A percentile compares a stretch with the other conserved stretches of the same genome.
Conservation (phyloP, 2,888 invertebrate genomes). For the Amphipyra berbera region DNA sequence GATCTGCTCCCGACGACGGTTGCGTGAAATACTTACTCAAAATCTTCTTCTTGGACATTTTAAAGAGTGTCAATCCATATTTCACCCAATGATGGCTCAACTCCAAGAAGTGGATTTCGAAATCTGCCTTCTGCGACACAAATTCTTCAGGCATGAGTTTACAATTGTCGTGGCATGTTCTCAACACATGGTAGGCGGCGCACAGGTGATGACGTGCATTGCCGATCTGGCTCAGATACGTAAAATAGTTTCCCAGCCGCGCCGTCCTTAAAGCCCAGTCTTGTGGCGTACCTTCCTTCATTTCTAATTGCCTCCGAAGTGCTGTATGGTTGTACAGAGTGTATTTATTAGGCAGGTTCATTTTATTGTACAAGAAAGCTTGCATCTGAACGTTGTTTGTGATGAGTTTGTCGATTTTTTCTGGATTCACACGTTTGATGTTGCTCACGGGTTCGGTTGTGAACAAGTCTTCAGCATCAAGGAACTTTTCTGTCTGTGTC, state of each 20-base stretch:
- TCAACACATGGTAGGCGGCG: conserved; percentile 89
- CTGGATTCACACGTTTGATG: conserved; percentile 78
- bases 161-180: conserved; percentile 88
- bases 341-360: conserved; percentile 87
- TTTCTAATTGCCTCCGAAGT: conserved; percentile 88
- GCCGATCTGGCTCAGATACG: conserved; percentile 77
- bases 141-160: conserved; percentile 84
- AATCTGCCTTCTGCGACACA: conserved; percentile 78
- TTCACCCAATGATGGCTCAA: conserved; percentile 91
- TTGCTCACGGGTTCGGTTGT: conserved; percentile 70
- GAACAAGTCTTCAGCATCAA: conserved; percentile 90
- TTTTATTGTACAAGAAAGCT: conserved; percentile 90
- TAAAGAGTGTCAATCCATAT: conserved; percentile 90
- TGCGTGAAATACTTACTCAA: conserved; percentile 80
- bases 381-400: conserved; percentile 91
- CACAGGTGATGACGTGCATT: conserved; percentile 92
- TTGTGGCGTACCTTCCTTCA: conserved; percentile 89
- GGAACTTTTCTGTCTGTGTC: conserved; percentile 70
- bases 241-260: conserved; percentile 88
- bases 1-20: conserved; percentile 70
- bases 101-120: conserved; percentile 84
- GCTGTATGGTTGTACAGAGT: conserved; percentile 89
- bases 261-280: conserved; percentile 90
- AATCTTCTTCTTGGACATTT: conserved; percentile 87
- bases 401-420: conserved; percentile 89